Conservation (phyloP, 2,888 invertebrate genomes). For the Xylocampa areola region DNA sequence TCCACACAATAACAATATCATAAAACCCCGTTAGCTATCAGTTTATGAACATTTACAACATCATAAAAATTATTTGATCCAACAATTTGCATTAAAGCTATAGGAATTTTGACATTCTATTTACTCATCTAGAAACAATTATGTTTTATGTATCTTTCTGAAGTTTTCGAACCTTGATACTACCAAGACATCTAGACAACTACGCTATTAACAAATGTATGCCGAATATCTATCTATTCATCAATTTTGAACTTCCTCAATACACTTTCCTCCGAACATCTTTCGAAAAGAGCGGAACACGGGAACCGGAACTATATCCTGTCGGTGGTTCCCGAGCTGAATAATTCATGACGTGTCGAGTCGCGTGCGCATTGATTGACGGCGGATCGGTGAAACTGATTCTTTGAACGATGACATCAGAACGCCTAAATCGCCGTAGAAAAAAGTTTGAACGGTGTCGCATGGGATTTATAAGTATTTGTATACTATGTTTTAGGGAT, state of each 20-base stretch:
- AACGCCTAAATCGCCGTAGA: conserved; percentile 4
- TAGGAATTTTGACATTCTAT: too few relatives aligned
- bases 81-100: too few relatives aligned
- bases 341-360: conserved; percentile 75
- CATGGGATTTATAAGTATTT: too few relatives aligned
- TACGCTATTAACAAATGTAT: background rate
- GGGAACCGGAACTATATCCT: conserved; percentile 86
- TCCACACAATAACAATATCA: conserved; percentile 11
- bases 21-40: background rate
- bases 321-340: conserved; percentile 75
- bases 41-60: background rate
- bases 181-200: too few relatives aligned
- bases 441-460: conserved; percentile 21
- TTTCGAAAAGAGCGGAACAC: conserved; percentile 43
- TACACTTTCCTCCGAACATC: conserved; percentile 24
- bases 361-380: conserved; percentile 65
- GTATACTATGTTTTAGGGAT: background rate
- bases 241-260: conserved; percentile 36
- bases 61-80: too few relatives aligned
- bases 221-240: background rate
- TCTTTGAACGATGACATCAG: conserved; percentile 65
- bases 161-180: too few relatives aligned
- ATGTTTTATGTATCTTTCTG: too few relatives aligned
- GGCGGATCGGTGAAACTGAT: conserved; percentile 61
- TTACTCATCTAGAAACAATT: too few relatives aligned